Evolutionary conservation across 2,113 vertebrate species (phyloP).

Genomic region (Rhea pennata): DNA sequence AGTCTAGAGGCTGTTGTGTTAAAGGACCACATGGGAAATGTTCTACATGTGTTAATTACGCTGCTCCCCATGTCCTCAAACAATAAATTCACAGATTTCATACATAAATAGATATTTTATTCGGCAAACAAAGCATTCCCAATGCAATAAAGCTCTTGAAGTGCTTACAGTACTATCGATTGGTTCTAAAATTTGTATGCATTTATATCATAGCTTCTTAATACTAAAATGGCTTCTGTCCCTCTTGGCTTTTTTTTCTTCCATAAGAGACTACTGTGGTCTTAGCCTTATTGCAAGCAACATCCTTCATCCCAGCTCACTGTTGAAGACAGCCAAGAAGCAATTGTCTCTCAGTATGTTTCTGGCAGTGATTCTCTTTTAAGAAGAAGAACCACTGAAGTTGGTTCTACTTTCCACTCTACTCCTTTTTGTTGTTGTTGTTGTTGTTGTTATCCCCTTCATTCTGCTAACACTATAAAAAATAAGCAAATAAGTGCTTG

Average conservation of each 20-base stretch:
- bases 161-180: background rate
- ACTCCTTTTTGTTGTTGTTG: background rate
- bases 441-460: background rate
- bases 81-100: background rate
- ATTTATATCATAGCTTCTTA: background rate
- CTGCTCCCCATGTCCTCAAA: background rate
- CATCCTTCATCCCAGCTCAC: background rate
- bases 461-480: background rate
- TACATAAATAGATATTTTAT: background rate
- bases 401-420: background rate
- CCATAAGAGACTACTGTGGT: background rate
- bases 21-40: background rate
- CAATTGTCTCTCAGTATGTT: background rate
- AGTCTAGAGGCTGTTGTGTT: background rate
- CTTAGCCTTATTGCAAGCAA: no score
- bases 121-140: background rate
- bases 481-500: background rate
- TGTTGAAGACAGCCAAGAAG: background rate
- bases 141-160: background rate
- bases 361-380: background rate
- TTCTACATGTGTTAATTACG: fast-evolving
- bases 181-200: background rate
- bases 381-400: background rate
- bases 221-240: background rate
- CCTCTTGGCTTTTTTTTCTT: background rate